Conservation (phyloP, 53 echinoderm and acorn worm genomes). For the Crossaster papposus region DNA sequence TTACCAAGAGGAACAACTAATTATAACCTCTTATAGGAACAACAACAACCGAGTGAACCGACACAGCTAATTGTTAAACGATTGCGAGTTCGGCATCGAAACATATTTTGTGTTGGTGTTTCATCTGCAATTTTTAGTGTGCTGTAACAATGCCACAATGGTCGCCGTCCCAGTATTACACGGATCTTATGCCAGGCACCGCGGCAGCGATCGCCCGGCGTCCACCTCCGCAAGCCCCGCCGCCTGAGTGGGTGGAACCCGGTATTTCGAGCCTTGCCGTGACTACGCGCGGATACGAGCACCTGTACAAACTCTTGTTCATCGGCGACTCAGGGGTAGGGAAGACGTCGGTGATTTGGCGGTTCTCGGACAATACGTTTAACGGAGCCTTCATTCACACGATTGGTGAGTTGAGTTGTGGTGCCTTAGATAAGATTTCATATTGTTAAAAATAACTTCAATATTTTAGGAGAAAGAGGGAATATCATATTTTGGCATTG, state of each 20-base stretch:
- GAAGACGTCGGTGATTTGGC: conserved; percentile 87
- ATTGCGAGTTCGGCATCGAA: too few species aligned
- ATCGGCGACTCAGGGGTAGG: conserved; percentile 93
- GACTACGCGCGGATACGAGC: conserved; percentile 59
- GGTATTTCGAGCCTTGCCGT: not conserved
- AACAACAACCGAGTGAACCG: too few species aligned
- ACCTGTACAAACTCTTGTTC: conserved; percentile 76
- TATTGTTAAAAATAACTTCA: not conserved
- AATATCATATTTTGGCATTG: too few species aligned
- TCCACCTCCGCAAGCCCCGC: conserved; percentile 39
- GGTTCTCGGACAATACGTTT: conserved; percentile 87
- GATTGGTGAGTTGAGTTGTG: conserved; percentile 83
- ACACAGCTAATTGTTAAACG: too few species aligned
- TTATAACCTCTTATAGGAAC: not conserved
- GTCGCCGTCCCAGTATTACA: conserved; percentile 33
- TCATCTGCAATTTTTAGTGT: not conserved
- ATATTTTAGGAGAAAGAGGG: not conserved
- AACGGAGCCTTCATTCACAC: conserved; percentile 84
- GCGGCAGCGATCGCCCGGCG: conserved; percentile 9
- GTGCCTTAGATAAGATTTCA: too few species aligned
- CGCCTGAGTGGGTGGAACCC: conserved; percentile 10
- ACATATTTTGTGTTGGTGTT: not conserved
- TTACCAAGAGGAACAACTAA: not conserved
- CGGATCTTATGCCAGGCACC: conserved; percentile 42
- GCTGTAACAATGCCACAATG: conserved; percentile 28